phyloP scores from a whole-genome alignment of 2,113 vertebrate genomes.

The Gallinago jamesoni region DNA sequence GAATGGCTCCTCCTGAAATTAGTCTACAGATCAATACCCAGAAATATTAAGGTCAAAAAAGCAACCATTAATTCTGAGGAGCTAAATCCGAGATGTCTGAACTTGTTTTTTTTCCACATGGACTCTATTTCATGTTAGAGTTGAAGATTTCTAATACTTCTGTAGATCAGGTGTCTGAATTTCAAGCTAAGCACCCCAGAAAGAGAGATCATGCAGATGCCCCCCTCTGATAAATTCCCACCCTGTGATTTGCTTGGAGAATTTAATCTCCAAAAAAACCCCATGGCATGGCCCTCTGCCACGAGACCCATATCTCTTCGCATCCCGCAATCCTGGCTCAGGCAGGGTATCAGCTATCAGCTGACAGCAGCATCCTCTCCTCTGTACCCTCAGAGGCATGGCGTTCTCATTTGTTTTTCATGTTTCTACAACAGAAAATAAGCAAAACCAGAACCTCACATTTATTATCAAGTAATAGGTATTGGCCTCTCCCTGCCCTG shows the following conservation, averaged over 20 bases:
- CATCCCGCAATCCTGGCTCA: not conserved
- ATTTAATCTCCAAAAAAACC: not conserved
- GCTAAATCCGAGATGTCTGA: not conserved
- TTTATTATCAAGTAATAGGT: not conserved
- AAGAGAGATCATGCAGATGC: not conserved
- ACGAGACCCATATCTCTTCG: fast-evolving
- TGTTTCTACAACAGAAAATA: not conserved
- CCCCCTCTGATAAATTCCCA: not conserved
- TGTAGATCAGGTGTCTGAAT: not conserved
- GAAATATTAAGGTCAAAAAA: not conserved
- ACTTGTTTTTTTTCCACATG: not conserved
- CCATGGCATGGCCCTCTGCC: not conserved
- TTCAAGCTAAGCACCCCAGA: not conserved
- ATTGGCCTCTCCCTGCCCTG: not conserved
- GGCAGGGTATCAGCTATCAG: not conserved
- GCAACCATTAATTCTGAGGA: not conserved
- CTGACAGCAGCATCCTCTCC: not conserved
- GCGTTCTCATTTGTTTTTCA: not conserved
- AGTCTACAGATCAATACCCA: not conserved
- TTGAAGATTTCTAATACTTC: not conserved
- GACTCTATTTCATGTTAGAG: not conserved
- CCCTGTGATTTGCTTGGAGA: not conserved
- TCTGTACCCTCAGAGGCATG: fast-evolving
- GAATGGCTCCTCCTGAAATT: not conserved
- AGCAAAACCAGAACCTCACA: not conserved